Conservation (phyloP, 2,113 vertebrate genomes). For the Lophochroa leadbeateri region DNA sequence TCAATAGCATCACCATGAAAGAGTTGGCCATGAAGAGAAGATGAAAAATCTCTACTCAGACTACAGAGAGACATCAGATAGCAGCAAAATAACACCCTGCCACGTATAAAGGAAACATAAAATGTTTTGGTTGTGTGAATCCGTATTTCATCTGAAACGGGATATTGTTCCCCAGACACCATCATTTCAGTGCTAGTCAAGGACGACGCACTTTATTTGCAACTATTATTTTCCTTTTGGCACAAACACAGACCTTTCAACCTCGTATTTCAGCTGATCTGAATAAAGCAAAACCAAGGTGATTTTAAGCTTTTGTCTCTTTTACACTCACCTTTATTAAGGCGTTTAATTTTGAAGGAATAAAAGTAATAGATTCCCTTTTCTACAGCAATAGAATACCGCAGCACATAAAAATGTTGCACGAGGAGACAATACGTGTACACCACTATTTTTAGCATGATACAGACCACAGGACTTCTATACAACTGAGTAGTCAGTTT, state of each 20-base stretch:
- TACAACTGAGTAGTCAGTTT: background rate
- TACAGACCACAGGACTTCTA: background rate
- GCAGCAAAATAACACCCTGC: background rate
- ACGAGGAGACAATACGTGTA: background rate
- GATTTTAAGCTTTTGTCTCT: background rate
- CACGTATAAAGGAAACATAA: background rate
- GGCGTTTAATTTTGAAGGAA: background rate
- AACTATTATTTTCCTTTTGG: background rate
- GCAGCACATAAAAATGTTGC: background rate
- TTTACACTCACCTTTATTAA: background rate
- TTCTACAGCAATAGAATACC: background rate
- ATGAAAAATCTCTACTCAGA: background rate
- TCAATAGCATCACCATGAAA: background rate
- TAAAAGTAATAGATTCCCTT: background rate
- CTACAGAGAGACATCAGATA: background rate
- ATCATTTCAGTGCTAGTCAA: background rate
- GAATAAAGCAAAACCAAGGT: background rate
- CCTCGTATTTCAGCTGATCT: background rate
- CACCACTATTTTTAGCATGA: background rate
- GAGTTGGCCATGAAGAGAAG: background rate
- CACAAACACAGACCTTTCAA: background rate
- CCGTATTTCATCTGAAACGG: background rate
- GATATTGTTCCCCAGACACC: background rate
- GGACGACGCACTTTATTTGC: background rate
- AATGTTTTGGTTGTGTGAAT: background rate